A percentile compares a stretch with the other conserved stretches of the same genome.
Conservation (phyloP, 1,140 invertebrate genomes). For the Gonioctena quinquepunctata region DNA sequence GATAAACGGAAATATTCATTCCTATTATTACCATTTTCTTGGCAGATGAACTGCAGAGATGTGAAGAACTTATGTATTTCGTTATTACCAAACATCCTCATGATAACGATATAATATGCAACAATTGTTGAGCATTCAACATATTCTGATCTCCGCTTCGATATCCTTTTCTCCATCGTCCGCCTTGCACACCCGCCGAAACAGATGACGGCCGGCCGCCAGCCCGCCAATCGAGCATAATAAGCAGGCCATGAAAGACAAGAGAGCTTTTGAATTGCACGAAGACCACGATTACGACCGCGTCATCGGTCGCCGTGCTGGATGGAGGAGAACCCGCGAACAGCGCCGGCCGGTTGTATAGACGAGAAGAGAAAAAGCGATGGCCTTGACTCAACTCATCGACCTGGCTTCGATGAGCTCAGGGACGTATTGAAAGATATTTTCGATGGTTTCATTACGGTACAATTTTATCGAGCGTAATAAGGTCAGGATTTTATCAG, state of each 20-base stretch:
- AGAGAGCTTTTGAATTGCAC: conserved; percentile 5
- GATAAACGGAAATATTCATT: too few relatives aligned
- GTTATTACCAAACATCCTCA: too few relatives aligned
- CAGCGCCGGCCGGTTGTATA: too few relatives aligned
- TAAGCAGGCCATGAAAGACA: conserved; percentile 15
- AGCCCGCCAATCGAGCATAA: conserved; percentile 5
- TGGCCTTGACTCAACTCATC: conserved; percentile 11
- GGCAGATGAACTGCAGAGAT: too few relatives aligned
- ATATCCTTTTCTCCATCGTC: background rate
- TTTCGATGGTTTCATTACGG: too few relatives aligned
- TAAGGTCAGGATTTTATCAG: too few relatives aligned
- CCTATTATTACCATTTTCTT: too few relatives aligned
- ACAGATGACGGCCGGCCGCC: conserved; percentile 7
- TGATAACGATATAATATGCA: too few relatives aligned
- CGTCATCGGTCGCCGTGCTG: background rate
- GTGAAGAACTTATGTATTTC: too few relatives aligned
- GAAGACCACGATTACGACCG: background rate
- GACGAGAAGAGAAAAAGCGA: background rate
- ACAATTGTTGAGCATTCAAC: too few relatives aligned
- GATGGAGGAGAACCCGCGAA: background rate
- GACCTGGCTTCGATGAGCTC: conserved; percentile 7
- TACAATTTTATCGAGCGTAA: too few relatives aligned
- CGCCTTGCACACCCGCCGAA: background rate
- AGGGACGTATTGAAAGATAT: background rate
- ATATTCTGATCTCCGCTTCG: too few relatives aligned